Conservation (phyloP, 2,113 vertebrate genomes). For the Cacatua alba region DNA sequence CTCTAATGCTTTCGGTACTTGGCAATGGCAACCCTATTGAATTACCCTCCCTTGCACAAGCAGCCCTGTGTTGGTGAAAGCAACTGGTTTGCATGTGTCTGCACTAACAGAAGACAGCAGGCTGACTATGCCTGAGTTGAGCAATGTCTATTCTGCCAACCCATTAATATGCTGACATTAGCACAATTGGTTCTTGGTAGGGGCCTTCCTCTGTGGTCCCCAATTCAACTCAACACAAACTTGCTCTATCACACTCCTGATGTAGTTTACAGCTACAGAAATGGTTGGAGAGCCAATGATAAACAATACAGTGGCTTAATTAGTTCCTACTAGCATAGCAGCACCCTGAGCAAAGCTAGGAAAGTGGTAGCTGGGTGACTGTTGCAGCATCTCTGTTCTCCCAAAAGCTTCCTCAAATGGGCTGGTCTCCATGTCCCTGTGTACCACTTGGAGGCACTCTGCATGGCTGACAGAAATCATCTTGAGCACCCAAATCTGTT, state of each 20-base stretch:
- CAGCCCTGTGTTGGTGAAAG: neutral
- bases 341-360: neutral
- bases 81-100: neutral
- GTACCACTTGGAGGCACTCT: neutral
- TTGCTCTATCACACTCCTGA: neutral
- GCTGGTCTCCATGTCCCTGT: neutral
- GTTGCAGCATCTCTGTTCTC: neutral
- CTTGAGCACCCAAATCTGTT: neutral
- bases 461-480: neutral
- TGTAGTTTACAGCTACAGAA: neutral
- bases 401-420: neutral
- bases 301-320: neutral
- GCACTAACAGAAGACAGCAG: neutral
- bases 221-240: neutral
- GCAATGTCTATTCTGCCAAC: neutral
- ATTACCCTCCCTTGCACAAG: neutral
- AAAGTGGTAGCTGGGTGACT: neutral
- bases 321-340: neutral
- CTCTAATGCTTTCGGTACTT: neutral
- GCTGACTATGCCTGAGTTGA: neutral
- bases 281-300: accelerated
- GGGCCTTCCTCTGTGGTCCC: neutral
- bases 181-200: neutral
- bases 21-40: neutral
- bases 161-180: accelerated